A percentile compares a stretch with the other conserved stretches of the same genome.
Evolutionary conservation across 2,888 invertebrate genomes (phyloP).

Genomic region (Lottia gigantea): DNA sequence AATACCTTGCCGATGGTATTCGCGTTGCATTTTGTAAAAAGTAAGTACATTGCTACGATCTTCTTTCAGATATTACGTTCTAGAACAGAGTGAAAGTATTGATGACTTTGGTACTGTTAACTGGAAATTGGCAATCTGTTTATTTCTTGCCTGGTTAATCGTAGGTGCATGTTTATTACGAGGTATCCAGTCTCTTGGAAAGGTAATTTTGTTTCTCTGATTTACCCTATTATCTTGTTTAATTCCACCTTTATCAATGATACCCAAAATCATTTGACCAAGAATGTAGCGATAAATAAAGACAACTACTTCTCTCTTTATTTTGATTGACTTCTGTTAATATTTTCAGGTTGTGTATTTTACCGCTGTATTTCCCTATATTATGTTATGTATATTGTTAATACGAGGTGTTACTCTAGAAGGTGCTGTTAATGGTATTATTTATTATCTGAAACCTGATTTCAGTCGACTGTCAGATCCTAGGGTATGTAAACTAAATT

Average conservation of each 20-base stretch:
- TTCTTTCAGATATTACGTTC: constrained; percentile 57
- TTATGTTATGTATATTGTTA: constrained; percentile 74
- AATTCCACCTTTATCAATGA: constrained; percentile 68
- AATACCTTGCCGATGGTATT: too few species aligned
- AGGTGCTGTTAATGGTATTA: constrained; percentile 81
- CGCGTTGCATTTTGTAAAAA: too few species aligned
- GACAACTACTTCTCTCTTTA: too few species aligned
- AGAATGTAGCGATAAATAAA: too few species aligned
- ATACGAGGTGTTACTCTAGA: constrained; percentile 83
- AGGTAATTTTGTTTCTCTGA: constrained; percentile 44
- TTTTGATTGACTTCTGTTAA: neutral
- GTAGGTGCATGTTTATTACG: constrained; percentile 63
- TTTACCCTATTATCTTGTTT: constrained; percentile 65
- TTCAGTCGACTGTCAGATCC: constrained; percentile 80
- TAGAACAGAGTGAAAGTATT: constrained; percentile 61
- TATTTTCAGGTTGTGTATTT: constrained; percentile 69
- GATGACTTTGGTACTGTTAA: constrained; percentile 60
- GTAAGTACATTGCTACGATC: too few species aligned
- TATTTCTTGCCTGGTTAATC: constrained; percentile 63
- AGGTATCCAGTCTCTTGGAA: constrained; percentile 67
- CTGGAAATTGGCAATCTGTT: constrained; percentile 60
- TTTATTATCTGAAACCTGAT: constrained; percentile 83
- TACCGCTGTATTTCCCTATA: constrained; percentile 69
- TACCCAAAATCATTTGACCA: constrained; percentile 69
- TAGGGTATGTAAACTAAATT: constrained; percentile 71